Conservation (phyloP, 2,797 vertebrate species). For the Thalassophryne amazonica region DNA sequence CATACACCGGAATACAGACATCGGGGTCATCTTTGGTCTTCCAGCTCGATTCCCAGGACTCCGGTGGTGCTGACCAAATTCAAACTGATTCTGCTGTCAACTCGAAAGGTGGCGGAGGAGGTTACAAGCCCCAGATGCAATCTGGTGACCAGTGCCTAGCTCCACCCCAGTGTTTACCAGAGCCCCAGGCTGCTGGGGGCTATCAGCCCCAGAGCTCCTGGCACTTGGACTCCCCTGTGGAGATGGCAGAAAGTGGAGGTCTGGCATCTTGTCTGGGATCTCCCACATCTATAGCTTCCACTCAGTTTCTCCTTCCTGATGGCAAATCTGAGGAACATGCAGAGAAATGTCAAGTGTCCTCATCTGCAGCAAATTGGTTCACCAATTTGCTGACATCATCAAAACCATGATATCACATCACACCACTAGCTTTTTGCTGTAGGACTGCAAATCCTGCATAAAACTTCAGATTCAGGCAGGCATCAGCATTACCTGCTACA, state of each 20-base stretch:
- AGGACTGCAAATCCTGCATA: neutral
- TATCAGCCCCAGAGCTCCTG: constrained; percentile 91
- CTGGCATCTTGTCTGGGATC: constrained; percentile 86
- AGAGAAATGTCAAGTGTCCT: constrained; percentile 62
- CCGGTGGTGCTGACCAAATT: constrained; percentile 70
- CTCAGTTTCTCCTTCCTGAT: constrained; percentile 90
- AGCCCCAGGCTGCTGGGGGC: constrained; percentile 63
- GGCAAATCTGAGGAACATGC: constrained; percentile 73
- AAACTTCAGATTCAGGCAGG: constrained; percentile 12
- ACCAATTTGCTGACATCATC: constrained; percentile 70
- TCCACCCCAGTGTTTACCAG: constrained; percentile 22
- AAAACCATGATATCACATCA: constrained; percentile 61
- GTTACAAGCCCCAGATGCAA: constrained; percentile 74
- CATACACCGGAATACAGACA: constrained; percentile 93
- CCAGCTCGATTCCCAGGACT: constrained; percentile 75
- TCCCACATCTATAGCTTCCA: constrained; percentile 90
- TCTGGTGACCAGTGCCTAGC: constrained; percentile 56
- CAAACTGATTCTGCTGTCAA: neutral
- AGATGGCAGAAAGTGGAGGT: constrained; percentile 33
- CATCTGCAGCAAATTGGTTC: constrained; percentile 74
- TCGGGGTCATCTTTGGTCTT: constrained; percentile 73
- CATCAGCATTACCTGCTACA: neutral
- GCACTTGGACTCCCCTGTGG: constrained; percentile 80
- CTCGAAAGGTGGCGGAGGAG: constrained; percentile 29
- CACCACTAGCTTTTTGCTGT: constrained; percentile 3